Evolutionary conservation across 2,113 vertebrate species (phyloP), one percentile per base, ranked within the genome.

Genomic region (Paracanthobrama guichenoti): DNA sequence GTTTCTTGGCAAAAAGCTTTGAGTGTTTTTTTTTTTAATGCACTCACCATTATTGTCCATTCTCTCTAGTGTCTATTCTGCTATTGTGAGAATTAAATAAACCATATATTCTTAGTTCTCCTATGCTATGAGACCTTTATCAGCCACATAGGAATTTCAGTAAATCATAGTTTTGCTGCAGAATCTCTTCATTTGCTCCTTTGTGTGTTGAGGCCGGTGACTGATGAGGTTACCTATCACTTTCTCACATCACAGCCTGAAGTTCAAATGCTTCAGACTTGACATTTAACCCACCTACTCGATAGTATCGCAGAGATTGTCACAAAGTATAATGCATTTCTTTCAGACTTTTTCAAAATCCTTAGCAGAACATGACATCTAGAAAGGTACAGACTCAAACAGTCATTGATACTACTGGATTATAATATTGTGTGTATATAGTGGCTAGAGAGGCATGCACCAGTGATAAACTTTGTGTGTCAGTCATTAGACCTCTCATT

Each of bases 271-370:
- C 64, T 72, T 57, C 18, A 10, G 20, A 28, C 22, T 82, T 69
- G 66, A 82, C 80, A 71, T 82, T 82, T 82, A 72, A 22, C 48
- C 64, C 80, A 82, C 80, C 80, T 57, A 82, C 66, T 55, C 31
- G n/a, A 66, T 13, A 60, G 28, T 9, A 60, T 79, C 35, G 24
- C 60, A 44, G 22, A 78, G 59, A 66, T 6, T n/a, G 46, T 42
- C 26, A 53, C 6, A 50, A 78, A 76, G 20, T 64, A 13, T 46
- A 18, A 66, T n/a, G 44, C 24, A 22, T 79, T 39, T 39, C 53
- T 12, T 78, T 28, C 42, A 72, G 39, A 46, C 22, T 24, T 79
- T 79, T 62, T 46, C 14, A 2, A 20, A 46, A 46, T 24, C 0
- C 42, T 64, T 10, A 62, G n/a, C 44, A 26, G 13, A 64, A 64